Conservation (phyloP, 2,113 vertebrate genomes). For the Pseudonaja textilis region DNA sequence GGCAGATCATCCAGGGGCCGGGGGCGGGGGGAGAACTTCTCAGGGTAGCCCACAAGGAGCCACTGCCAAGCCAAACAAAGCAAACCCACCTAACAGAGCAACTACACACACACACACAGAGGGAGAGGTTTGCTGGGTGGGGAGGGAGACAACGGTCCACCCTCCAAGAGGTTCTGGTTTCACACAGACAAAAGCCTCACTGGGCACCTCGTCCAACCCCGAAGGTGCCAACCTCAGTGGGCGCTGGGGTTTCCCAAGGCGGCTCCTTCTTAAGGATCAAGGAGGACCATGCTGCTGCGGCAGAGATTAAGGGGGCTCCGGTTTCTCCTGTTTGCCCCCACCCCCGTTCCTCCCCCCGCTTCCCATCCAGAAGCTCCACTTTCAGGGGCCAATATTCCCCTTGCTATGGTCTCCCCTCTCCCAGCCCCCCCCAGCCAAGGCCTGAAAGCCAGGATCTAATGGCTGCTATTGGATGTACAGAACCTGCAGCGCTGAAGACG, state of each 20-base stretch:
- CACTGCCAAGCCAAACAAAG: background rate
- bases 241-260: background rate
- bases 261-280: conserved; percentile 32
- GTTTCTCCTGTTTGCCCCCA: too few species aligned
- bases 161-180: background rate
- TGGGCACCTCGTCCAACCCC: background rate
- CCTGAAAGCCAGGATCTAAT: background rate
- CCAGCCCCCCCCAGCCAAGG: background rate
- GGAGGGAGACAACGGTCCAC: background rate
- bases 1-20: background rate
- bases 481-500: background rate
- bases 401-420: background rate
- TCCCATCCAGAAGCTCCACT: background rate
- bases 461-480: background rate
- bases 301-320: background rate
- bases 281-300: background rate
- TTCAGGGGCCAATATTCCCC: background rate
- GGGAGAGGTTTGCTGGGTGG: background rate
- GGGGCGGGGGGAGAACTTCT: background rate
- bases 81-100: too few species aligned
- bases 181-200: background rate
- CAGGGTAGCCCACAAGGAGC: conserved; percentile 4
- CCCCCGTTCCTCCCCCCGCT: background rate
- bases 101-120: background rate
- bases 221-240: conserved; percentile 12